Evolutionary conservation across 2,113 vertebrate species (phyloP), one percentile per base, ranked within the genome.

Genomic region (Sorex araneus): DNA sequence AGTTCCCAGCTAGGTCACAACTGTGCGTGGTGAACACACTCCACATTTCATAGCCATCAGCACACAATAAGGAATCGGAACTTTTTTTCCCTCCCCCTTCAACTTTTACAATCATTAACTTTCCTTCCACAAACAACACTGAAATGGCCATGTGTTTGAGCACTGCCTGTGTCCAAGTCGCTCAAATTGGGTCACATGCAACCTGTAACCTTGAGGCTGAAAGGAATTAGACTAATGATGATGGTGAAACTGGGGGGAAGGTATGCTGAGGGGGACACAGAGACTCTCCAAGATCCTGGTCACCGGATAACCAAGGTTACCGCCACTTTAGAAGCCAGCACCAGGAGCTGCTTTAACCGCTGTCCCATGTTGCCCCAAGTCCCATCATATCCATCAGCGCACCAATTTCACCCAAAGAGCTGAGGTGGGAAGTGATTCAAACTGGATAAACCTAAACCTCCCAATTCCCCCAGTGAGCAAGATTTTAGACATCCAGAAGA

Each of bases 1-100:
- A 6, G 85, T 66, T 28, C 23, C 70, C 57, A n/a, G 10, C 8
- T 0, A 77, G 70, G 63, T 95, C 76, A 96, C 63, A 89, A 78
- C 63, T 47, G 36, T 36, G 25, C 71, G 70, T 6, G 73, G 19
- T 73, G n/a, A 30, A 25, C 25, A 40, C 6, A 64, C 23, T 25
- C 28, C 60, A 64, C 25, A 43, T 25, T 25, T 80, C 30, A 28
- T 0, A 34, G 10, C n/a, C 75, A 1, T 43, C 50, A 80, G 54
- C 4, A 63, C 30, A 73, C 16, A 66, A n/a, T 45, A 73, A 79
- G 27, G n/a, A 19, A 12, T 82, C 63, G 11, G 10, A 12, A 67
- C 32, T 12, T 23, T 57, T 43, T 76, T 30, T 7, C 40, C 40
- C n/a, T n/a, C 40, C 40, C 40, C 19, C 63, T 93, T n/a, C 30